Evolutionary conservation across 2,888 invertebrate species (phyloP), one percentile per base, ranked within the genome.

Genomic region (Brenthis daphne): DNA sequence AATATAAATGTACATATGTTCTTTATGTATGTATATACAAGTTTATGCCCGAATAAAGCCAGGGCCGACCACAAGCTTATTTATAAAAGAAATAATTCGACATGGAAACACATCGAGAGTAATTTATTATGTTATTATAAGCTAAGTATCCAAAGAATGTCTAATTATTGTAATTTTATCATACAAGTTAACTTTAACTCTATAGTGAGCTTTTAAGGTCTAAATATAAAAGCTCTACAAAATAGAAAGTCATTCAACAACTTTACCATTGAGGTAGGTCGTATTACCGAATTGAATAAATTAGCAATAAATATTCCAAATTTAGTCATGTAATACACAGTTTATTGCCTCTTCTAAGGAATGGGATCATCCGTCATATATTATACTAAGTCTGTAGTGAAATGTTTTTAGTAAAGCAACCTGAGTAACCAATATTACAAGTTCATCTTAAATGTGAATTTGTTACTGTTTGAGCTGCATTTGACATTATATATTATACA

Each of bases 211-310:
- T n/a, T n/a, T 0, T 50, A 64, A 60, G 50, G 11, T 58, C 6
- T 56, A 53, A 70, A 64, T 64, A 68, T 58, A 50, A 55, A 63
- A 11, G 57, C 58, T 29, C 20, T 43, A 13, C 43, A 69, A 56
- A 74, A 73, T 73, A 73, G 75, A 75, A 75, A 74, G 73, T 74
- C 57, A 55, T 64, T 57, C 56, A 75, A 73, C 66, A 64, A 57
- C 54, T 68, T 60, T 67, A 64, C 63, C 67, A 63, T 75, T 75
- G 74, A 68, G 72, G 72, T 73, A 75, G 75, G 74, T 73, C 70
- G 51, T 68, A 58, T 63, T 66, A 66, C 63, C 68, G 65, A 29
- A 69, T 68, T 58, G 68, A 72, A 75, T 74, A 70, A 72, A 72
- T 73, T 71, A 70, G 57, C 63, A 65, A 71, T 68, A 57, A 70